Evolutionary conservation across 1,140 invertebrate genomes (phyloP).

Genomic region (Halesus radiatus): DNA sequence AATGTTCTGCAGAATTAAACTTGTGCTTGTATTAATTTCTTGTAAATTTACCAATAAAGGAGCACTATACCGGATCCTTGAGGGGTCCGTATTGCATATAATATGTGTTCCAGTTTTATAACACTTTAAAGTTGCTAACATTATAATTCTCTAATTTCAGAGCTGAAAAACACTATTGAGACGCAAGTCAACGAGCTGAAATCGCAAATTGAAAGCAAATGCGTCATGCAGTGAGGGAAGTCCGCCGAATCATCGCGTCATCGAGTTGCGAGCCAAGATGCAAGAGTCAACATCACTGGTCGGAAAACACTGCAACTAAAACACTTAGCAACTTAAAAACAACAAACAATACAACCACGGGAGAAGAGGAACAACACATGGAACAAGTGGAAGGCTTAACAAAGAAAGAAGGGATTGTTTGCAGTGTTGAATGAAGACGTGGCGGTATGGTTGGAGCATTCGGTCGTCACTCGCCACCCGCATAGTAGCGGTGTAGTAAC

Average conservation of each 20-base stretch:
- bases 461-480: conserved; percentile 20
- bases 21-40: too few relatives aligned
- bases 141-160: conserved; percentile 74
- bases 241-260: conserved; percentile 33
- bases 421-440: conserved; percentile 20
- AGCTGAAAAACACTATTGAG: conserved; percentile 95
- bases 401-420: background rate
- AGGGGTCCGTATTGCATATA: too few relatives aligned
- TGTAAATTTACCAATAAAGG: too few relatives aligned
- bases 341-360: too few relatives aligned
- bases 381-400: too few relatives aligned
- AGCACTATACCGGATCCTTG: too few relatives aligned
- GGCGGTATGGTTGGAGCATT: conserved; percentile 23
- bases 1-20: too few relatives aligned
- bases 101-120: too few relatives aligned
- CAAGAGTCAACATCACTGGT: conserved; percentile 47
- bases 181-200: conserved; percentile 95
- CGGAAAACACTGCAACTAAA: conserved; percentile 24
- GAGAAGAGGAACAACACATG: background rate
- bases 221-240: conserved; percentile 84
- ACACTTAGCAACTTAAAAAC: background rate
- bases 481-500: conserved; percentile 24
- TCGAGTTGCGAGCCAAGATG: conserved; percentile 40
- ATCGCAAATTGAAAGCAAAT: conserved; percentile 94
- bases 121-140: too few relatives aligned